A percentile compares a stretch with the other conserved stretches of the same genome.
Conservation (phyloP, 2,888 invertebrate species). For the Lumbricus terrestris region DNA sequence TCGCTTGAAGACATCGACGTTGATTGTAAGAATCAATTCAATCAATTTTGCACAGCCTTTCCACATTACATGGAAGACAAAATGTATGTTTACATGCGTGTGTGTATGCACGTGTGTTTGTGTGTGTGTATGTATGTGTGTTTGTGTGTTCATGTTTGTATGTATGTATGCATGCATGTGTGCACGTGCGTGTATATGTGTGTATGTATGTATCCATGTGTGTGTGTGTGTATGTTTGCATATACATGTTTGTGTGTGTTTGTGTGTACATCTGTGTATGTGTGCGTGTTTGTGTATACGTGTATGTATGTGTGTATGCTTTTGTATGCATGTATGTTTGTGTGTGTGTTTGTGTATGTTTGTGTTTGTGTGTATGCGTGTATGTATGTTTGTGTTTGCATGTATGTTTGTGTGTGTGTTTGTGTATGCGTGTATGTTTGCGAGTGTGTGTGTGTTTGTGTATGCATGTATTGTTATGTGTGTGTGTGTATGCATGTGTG, state of each 20-base stretch:
- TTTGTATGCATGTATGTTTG: neutral
- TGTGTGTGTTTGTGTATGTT: neutral
- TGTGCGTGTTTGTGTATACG: neutral
- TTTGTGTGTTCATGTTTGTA: too few species aligned
- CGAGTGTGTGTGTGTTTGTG: neutral
- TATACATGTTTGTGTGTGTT: too few species aligned
- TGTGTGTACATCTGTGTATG: too few species aligned
- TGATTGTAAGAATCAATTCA: constrained; percentile 9
- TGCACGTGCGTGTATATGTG: neutral
- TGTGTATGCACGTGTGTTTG: neutral
- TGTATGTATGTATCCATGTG: neutral
- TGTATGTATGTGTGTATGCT: neutral
- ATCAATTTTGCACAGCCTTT: too few species aligned
- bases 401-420: too few species aligned
- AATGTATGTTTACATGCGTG: neutral
- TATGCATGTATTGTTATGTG: neutral
- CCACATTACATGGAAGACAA: neutral
- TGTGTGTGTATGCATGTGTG: neutral
- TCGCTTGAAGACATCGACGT: neutral
- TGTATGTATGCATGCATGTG: neutral
- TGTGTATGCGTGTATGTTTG: neutral
- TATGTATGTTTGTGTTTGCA: neutral
- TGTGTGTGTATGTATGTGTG: neutral
- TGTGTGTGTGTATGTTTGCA: neutral
- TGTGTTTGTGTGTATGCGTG: neutral